phyloP scores from a whole-genome alignment of 37 sponge, comb jelly and placozoan genomes.

The Tethya wilhelma region DNA sequence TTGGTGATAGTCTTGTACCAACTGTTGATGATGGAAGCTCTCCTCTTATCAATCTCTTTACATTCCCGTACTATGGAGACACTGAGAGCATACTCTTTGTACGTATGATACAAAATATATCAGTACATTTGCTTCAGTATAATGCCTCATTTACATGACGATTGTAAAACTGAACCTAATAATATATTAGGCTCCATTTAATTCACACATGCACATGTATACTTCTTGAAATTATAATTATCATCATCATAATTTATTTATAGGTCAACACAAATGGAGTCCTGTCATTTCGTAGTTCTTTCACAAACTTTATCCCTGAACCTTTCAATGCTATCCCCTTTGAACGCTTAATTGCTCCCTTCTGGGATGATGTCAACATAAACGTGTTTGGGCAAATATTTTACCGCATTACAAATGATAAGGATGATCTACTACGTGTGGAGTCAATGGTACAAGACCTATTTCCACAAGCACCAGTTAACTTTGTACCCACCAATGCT shows the following conservation, averaged over 20 bases:
- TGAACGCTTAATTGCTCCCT: background rate
- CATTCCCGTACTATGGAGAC: too few relatives aligned
- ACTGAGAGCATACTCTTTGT: too few relatives aligned
- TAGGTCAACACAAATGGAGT: constrained; percentile 34
- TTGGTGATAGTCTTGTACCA: background rate
- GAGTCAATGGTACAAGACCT: background rate
- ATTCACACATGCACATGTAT: too few relatives aligned
- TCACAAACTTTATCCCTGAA: background rate
- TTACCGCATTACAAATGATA: background rate
- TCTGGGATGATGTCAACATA: constrained; percentile 7
- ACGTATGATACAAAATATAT: too few relatives aligned
- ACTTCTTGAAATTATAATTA: background rate
- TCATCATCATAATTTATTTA: background rate
- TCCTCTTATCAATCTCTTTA: background rate
- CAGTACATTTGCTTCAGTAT: background rate
- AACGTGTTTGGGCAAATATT: background rate
- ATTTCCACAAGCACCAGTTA: background rate
- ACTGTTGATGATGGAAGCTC: background rate
- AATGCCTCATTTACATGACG: background rate
- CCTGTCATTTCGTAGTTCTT: background rate
- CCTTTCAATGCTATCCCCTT: background rate
- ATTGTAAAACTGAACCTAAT: background rate
- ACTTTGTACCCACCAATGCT: background rate
- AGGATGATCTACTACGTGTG: background rate
- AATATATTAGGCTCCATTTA: too few relatives aligned